Conservation (phyloP, 1,140 invertebrate species). For the Olivierus martensii region DNA sequence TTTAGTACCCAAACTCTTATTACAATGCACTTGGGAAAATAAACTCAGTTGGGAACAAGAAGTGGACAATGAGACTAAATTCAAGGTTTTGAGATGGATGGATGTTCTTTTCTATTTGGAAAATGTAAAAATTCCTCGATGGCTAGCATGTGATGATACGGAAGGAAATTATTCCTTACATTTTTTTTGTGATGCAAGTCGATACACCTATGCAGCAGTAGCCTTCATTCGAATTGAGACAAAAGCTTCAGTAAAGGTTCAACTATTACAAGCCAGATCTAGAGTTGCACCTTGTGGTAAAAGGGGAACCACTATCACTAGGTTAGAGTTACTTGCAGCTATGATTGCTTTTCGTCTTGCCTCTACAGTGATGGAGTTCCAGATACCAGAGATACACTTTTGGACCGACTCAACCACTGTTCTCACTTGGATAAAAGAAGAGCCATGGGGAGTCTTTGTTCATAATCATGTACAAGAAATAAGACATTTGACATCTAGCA, state of each 20-base stretch:
- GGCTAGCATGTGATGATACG: not conserved
- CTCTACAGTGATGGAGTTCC: not conserved
- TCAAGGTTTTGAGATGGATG: slow-evolving; percentile 8
- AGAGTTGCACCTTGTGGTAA: slow-evolving; percentile 5
- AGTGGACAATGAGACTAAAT: not conserved
- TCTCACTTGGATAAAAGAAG: slow-evolving; percentile 6
- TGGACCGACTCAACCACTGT: slow-evolving; percentile 2
- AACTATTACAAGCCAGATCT: slow-evolving; percentile 5
- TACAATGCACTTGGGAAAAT: not conserved
- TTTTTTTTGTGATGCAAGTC: slow-evolving; percentile 5
- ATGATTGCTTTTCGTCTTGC: slow-evolving; percentile 3
- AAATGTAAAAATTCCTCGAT: slow-evolving; percentile 1
- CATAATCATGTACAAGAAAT: slow-evolving; percentile 2
- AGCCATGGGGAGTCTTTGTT: slow-evolving; percentile 1
- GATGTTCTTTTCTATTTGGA: not conserved
- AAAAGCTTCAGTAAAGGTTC: slow-evolving; percentile 7
- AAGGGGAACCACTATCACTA: slow-evolving; percentile 2
- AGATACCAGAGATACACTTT: not conserved
- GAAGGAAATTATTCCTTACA: not conserved
- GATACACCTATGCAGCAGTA: not conserved
- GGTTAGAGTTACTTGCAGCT: slow-evolving; percentile 1
- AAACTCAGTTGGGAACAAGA: not conserved
- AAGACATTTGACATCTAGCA: too few relatives aligned
- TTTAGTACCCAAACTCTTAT: not conserved
- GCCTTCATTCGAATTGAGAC: slow-evolving; percentile 4